Conservation (phyloP, 2,888 invertebrate species). For the Ophioninae sp. region DNA sequence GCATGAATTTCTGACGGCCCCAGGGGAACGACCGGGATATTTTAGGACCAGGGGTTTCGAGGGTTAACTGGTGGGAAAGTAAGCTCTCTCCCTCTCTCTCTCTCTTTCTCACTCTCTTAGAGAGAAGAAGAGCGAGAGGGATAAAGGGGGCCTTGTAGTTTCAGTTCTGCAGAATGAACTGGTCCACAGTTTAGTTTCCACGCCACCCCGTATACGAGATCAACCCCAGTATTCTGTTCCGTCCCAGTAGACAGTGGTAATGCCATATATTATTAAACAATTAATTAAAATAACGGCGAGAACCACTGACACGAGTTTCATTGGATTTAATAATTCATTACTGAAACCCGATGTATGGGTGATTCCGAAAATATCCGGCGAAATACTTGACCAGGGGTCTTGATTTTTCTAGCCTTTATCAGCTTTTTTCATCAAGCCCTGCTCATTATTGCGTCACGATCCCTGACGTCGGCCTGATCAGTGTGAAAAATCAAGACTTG, state of each 20-base stretch:
- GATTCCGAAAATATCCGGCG: background rate
- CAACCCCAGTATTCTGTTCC: background rate
- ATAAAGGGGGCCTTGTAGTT: conserved; percentile 18
- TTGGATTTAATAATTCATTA: conserved; percentile 47
- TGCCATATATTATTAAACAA: conserved; percentile 71
- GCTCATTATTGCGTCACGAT: too few species aligned
- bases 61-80: conserved; percentile 20
- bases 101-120: background rate
- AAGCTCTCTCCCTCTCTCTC: too few species aligned
- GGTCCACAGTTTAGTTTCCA: background rate
- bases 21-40: conserved; percentile 64
- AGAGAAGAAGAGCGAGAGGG: conserved; percentile 29
- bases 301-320: conserved; percentile 55
- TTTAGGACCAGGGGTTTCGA: conserved; percentile 45
- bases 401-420: too few species aligned
- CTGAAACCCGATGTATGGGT: background rate
- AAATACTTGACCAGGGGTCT: too few species aligned
- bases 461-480: too few species aligned
- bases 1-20: conserved; percentile 72
- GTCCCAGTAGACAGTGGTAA: conserved; percentile 20
- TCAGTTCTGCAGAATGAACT: conserved; percentile 42
- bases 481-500: too few species aligned
- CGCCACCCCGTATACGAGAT: background rate
- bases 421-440: too few species aligned
- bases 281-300: conserved; percentile 69